Base-by-base conservation (phyloP, 2,113 vertebrate species). In the Lucifuga dentata region DNA sequence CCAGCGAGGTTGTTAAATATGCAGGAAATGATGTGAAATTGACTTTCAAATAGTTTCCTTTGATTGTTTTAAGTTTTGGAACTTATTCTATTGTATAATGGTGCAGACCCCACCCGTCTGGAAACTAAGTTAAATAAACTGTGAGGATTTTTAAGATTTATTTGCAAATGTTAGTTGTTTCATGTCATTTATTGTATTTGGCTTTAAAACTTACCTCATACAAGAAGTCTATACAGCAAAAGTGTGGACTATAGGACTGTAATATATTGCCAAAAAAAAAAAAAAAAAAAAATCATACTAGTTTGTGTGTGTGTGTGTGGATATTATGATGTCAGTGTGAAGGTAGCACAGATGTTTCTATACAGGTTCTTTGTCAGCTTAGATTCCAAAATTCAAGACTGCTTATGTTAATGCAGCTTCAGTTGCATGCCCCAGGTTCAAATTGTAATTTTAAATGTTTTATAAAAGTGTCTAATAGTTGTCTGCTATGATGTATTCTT, bases 1-100 rank as follows among this genome's bases (percentile, higher is more conserved):
- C 33, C 39, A 48, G 36, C 44, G 38, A 46, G 15, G 12, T 15
- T 13, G 17, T 56, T 41, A 49, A 20, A 29, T 29, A 29, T 39
- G 53, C 58, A 63, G 64, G 35, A 17, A 48, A 16, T 45, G 59
- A 59, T 79, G 58, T 59, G 26, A 58, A 57, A 80, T 67, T 29
- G 26, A 60, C 63, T 71, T 80, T 75, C 66, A 72, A 26, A 83
- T 81, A 55, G 52, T 51, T 87, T 85, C 84, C 82, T 78, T 16
- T 57, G 19, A 85, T 89, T 85, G 75, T 85, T 55, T 29, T 17
- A 36, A 44, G 11, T 1, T 43, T 56, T 82, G 82, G 75, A 72
- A 55, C 8, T 40, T 12, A 11, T 11, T 38, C 55, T 17, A 1
- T 50, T 72, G 50, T 32, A 72, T 57, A 69, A 56, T 67, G 67